phyloP scores from a whole-genome alignment of 2,888 invertebrate genomes.

The Siphonodentalium dalli region DNA sequence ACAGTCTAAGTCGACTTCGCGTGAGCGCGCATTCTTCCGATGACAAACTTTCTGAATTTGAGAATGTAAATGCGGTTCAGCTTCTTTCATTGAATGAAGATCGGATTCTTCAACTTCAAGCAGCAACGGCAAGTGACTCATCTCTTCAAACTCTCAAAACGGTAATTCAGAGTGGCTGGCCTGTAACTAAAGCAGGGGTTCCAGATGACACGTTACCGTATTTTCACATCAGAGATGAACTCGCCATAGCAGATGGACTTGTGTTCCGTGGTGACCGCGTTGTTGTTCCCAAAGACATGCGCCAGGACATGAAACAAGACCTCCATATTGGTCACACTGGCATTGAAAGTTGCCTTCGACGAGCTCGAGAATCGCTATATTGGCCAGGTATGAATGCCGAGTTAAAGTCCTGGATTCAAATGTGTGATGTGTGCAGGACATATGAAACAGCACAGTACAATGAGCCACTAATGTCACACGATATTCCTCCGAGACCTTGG shows the following conservation, averaged over 20 bases:
- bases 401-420: not conserved
- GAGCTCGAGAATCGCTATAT: constrained; percentile 1
- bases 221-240: not conserved
- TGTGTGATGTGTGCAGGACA: constrained; percentile 2
- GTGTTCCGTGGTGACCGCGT: constrained; percentile 2
- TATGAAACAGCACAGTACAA: not conserved
- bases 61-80: too few relatives aligned
- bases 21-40: too few relatives aligned
- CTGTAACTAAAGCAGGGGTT: not conserved
- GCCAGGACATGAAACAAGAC: not conserved
- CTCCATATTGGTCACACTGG: constrained; percentile 1
- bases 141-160: too few relatives aligned
- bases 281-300: constrained; percentile 3
- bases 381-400: constrained; percentile 6
- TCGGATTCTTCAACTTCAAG: too few relatives aligned
- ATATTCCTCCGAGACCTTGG: not conserved
- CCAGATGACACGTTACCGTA: not conserved
- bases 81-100: too few relatives aligned
- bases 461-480: not conserved
- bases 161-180: constrained; percentile 1
- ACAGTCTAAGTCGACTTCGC: too few relatives aligned
- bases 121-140: too few relatives aligned
- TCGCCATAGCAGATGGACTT: not conserved
- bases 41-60: too few relatives aligned
- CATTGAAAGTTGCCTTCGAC: constrained; percentile 1